A percentile compares a stretch with the other conserved stretches of the same genome.
These are phyloP conservation scores for Lasiommata megera DNA, from an alignment of 2,888 invertebrate genomes.

Conservation along the genomic window DNA sequence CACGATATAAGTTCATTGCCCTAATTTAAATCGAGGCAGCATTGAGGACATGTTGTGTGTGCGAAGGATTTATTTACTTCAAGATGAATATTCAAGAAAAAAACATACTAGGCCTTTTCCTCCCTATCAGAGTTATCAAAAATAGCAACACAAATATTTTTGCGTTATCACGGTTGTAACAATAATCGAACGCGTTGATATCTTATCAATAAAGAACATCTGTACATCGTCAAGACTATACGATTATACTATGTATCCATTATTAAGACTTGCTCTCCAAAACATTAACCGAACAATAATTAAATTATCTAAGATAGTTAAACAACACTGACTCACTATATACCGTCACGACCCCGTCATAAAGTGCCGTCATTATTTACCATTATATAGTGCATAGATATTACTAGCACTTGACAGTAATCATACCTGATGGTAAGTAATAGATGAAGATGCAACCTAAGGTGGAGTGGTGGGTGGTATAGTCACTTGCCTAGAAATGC, in stretches of 20 bases:
- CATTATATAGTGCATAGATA: too few species aligned
- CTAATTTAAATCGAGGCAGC: too few species aligned
- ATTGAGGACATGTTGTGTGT: too few species aligned
- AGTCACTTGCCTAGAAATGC: too few species aligned
- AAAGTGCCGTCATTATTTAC: not conserved
- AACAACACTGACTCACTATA: slow-evolving; percentile 3
- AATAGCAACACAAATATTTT: not conserved
- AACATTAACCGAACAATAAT: not conserved
- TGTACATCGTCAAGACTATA: not conserved
- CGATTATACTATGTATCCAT: not conserved
- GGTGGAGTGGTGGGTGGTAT: too few species aligned
- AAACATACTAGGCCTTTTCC: too few species aligned
- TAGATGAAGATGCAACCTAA: too few species aligned
- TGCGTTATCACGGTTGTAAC: not conserved
- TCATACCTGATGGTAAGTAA: too few species aligned
- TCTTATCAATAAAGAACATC: not conserved
- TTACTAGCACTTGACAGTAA: not conserved
- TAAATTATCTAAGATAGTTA: not conserved
- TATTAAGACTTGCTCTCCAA: not conserved
- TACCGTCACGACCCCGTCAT: not conserved
- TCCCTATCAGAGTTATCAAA: not conserved
- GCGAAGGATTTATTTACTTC: too few species aligned
- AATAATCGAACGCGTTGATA: slow-evolving; percentile 1
- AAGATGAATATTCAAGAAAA: too few species aligned
- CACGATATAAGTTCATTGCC: too few species aligned